Evolutionary conservation across 2,888 invertebrate genomes (phyloP).

Genomic region (Aphidoletes aphidimyza): DNA sequence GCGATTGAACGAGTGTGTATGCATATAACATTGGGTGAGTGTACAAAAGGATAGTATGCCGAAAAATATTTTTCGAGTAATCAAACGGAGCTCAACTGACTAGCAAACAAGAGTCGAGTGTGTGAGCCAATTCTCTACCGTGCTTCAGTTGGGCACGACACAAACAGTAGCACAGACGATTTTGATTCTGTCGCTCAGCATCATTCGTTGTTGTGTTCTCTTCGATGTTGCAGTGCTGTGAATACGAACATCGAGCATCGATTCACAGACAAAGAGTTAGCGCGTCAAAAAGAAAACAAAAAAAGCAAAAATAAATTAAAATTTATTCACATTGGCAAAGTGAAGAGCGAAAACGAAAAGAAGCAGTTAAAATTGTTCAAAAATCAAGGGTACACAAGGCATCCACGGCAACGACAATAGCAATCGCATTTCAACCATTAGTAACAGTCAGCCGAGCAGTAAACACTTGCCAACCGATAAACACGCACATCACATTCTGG

Average conservation of each 20-base stretch:
- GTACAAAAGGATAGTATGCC: slow-evolving; percentile 17
- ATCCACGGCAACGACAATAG: background rate
- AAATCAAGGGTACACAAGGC: background rate
- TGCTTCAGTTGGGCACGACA: slow-evolving; percentile 45
- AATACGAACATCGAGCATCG: no score
- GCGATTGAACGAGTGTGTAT: no score
- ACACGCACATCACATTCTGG: slow-evolving; percentile 3
- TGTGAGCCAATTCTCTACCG: background rate
- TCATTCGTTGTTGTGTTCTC: background rate
- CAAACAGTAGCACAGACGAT: slow-evolving; percentile 34
- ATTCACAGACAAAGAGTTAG: no score
- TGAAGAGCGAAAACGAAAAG: background rate
- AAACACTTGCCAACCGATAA: slow-evolving; percentile 39
- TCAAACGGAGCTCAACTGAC: slow-evolving; percentile 17
- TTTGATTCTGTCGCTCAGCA: slow-evolving; percentile 33
- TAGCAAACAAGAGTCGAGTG: slow-evolving; percentile 17
- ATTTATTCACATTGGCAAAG: slow-evolving; percentile 5
- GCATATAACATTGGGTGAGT: no score
- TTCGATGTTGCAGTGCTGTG: background rate
- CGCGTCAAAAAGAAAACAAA: background rate
- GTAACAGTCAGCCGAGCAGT: background rate
- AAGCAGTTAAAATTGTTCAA: background rate
- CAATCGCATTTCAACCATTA: background rate
- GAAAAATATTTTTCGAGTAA: slow-evolving; percentile 23
- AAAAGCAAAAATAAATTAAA: background rate